Conservation (phyloP, 2,888 invertebrate species). For the Hirtodrosophila cameraria region DNA sequence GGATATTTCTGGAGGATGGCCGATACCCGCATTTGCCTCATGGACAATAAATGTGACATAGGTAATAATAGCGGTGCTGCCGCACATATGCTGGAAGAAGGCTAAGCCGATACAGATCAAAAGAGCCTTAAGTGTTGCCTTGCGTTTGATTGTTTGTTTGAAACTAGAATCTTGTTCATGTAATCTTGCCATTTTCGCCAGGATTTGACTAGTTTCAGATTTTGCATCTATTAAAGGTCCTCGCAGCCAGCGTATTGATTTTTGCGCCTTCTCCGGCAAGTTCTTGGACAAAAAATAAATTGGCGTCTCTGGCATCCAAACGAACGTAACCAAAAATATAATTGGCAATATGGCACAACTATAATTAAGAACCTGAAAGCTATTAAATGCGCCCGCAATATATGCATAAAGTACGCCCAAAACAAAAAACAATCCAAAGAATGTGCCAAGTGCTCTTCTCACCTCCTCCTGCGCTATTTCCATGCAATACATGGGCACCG, state of each 20-base stretch:
- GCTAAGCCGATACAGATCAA: constrained; percentile 85
- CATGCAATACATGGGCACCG: constrained; percentile 91
- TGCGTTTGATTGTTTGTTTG: background rate
- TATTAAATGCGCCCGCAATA: constrained; percentile 84
- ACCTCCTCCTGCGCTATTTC: constrained; percentile 93
- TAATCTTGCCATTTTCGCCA: background rate
- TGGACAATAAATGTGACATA: constrained; percentile 89
- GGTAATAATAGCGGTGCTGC: constrained; percentile 91
- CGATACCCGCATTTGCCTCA: background rate
- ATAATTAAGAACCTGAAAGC: constrained; percentile 43
- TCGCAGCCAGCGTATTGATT: constrained; percentile 88
- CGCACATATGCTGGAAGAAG: constrained; percentile 93
- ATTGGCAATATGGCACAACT: constrained; percentile 83
- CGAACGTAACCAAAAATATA: constrained; percentile 87
- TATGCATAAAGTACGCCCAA: constrained; percentile 91
- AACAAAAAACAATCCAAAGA: constrained; percentile 92
- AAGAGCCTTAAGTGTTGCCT: background rate
- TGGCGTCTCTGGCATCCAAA: constrained; percentile 93
- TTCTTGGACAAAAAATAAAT: constrained; percentile 87
- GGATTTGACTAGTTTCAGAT: constrained; percentile 82
- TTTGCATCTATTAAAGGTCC: constrained; percentile 88
- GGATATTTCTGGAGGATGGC: constrained; percentile 84
- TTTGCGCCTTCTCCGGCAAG: constrained; percentile 86
- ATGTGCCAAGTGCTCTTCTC: constrained; percentile 91
- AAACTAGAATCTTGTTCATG: too few relatives aligned